Conservation (phyloP, 2,888 invertebrate species). For the Sussaba pulchella region DNA sequence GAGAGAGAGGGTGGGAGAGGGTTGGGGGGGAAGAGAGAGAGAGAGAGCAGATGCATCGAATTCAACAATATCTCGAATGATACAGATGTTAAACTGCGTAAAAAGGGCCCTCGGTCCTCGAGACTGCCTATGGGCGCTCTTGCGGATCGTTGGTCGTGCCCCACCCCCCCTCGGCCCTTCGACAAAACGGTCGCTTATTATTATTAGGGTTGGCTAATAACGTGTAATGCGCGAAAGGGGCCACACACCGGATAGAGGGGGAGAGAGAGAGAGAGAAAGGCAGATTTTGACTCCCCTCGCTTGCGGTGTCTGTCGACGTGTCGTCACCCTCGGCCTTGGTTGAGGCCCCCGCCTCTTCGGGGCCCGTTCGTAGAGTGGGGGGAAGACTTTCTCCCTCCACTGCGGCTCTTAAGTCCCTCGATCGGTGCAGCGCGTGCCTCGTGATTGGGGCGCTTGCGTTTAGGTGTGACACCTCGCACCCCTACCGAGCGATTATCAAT, state of each 20-base stretch:
- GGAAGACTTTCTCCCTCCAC: neutral
- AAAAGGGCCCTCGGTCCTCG: slow-evolving; percentile 65
- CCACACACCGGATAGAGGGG: too few species aligned
- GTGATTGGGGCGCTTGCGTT: slow-evolving; percentile 71
- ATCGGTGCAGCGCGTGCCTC: slow-evolving; percentile 62
- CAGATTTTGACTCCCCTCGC: slow-evolving; percentile 33
- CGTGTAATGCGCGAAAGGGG: slow-evolving; percentile 75
- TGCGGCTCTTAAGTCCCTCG: neutral
- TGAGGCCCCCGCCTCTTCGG: too few species aligned
- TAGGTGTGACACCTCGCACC: slow-evolving; percentile 79
- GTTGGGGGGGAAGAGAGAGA: too few species aligned
- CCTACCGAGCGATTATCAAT: slow-evolving; percentile 76
- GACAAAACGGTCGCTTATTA: slow-evolving; percentile 73
- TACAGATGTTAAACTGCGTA: slow-evolving; percentile 81
- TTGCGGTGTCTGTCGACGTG: neutral
- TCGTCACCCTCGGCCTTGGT: neutral
- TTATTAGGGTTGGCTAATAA: slow-evolving; percentile 82
- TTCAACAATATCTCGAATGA: slow-evolving; percentile 77
- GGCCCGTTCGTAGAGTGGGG: slow-evolving; percentile 33
- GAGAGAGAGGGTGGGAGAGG: too few species aligned
- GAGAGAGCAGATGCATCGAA: slow-evolving; percentile 79
- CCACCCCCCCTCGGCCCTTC: slow-evolving; percentile 31
- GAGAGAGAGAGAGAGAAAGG: slow-evolving; percentile 65
- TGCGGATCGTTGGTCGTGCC: slow-evolving; percentile 25
- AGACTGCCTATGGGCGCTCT: neutral